Evolutionary conservation across 2,113 vertebrate genomes (phyloP).

Genomic region (Cyanistes caeruleus): DNA sequence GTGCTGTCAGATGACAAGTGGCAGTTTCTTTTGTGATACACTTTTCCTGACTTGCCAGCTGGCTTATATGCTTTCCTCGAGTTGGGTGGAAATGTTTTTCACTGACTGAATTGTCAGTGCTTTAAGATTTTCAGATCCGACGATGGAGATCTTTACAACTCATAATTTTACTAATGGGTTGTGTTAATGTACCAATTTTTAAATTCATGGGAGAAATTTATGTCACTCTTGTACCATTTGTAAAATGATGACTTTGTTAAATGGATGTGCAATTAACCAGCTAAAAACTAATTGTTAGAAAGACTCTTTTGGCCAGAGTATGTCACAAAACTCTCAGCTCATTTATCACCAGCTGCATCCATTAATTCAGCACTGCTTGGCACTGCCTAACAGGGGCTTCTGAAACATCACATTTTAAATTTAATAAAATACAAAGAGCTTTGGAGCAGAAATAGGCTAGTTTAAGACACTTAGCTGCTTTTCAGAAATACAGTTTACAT

Average conservation of each 20-base stretch:
- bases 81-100: constrained; percentile 53
- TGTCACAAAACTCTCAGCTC: constrained; percentile 57
- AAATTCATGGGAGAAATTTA: constrained; percentile 65
- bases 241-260: constrained; percentile 74
- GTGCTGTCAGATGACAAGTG: constrained; percentile 63
- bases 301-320: constrained; percentile 69
- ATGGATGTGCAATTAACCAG: constrained; percentile 73
- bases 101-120: constrained; percentile 53
- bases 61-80: constrained; percentile 44
- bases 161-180: constrained; percentile 62
- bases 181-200: constrained; percentile 54
- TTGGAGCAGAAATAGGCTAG: background rate
- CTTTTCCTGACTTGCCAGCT: constrained; percentile 44
- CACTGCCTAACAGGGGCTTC: constrained; percentile 40
- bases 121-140: constrained; percentile 49
- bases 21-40: constrained; percentile 61
- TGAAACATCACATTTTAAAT: constrained; percentile 52
- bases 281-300: constrained; percentile 73
- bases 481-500: background rate
- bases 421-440: constrained; percentile 48
- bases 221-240: constrained; percentile 67
- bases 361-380: constrained; percentile 60
- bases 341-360: constrained; percentile 70
- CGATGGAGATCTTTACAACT: constrained; percentile 55
- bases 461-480: constrained; percentile 8